Conservation (phyloP, 1,140 invertebrate species). For the Dolichoris vasculosae region DNA sequence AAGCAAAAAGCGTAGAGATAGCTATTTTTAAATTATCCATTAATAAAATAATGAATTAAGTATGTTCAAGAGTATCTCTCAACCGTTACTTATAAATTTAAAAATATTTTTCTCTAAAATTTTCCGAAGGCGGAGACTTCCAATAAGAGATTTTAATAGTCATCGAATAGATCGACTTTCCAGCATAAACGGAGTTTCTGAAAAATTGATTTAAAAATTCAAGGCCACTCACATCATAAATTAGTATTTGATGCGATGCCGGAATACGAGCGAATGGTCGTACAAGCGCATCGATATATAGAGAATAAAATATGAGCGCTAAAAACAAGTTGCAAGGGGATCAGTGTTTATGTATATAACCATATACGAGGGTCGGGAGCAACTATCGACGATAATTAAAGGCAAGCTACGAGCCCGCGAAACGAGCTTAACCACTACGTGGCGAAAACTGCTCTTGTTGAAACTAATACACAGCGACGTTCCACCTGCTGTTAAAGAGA, state of each 20-base stretch:
- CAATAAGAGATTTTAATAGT: background rate
- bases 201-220: conserved; percentile 9
- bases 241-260: conserved; percentile 3
- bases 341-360: background rate
- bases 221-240: background rate
- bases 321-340: conserved; percentile 9
- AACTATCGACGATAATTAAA: conserved; percentile 41
- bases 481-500: conserved; percentile 20
- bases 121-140: background rate
- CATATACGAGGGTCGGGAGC: background rate
- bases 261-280: background rate
- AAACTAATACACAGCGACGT: background rate
- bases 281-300: background rate
- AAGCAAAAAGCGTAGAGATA: too few relatives aligned
- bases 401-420: conserved; percentile 32
- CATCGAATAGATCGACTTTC: background rate
- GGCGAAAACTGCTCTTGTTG: background rate
- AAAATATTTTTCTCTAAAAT: too few relatives aligned
- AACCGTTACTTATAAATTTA: too few relatives aligned
- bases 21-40: too few relatives aligned
- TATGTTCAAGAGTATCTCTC: too few relatives aligned
- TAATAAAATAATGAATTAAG: too few relatives aligned
- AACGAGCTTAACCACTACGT: conserved; percentile 1
- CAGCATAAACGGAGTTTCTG: background rate
- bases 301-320: conserved; percentile 36